Base-by-base conservation (phyloP, 1,140 invertebrate species). In the Drosophila burlai region DNA sequence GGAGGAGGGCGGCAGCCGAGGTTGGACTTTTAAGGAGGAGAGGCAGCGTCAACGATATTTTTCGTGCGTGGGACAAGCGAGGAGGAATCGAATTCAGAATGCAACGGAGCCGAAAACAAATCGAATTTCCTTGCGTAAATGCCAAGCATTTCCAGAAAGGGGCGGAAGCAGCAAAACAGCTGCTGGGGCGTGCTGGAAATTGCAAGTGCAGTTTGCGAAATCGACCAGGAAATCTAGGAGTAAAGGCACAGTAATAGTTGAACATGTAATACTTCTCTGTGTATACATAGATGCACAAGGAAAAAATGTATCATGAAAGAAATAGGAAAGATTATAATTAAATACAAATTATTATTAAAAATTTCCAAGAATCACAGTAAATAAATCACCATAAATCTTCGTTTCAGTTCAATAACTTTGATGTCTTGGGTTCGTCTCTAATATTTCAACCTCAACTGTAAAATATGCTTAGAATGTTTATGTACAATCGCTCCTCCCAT, bases 181-280 rank as follows among this genome's bases (percentile, higher is more conserved):
- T 72, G 68, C 38, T 68, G 63, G 36, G 63, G 49, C 49, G 68
- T 55, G 63, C 63, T 31, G 34, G 24, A 68, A 71, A 71, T 66
- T 13, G 49, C 49, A 66, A 46, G 31, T 50, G 49, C n/a, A 46
- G n/a, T 45, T 45, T 29, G 38, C 31, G 16, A 65, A 45, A 69
- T 52, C n/a, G 6, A 67, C 38, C 61, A 69, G 38, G 47, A 52
- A 52, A 66, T 15, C 13, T 18, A 11, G 13, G 16, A 46, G 9
- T 9, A 60, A 26, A n/a, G 9, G 7, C 7, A 40, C 31, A 62
- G 42, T 0, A 5, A 10, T 7, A 29, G 31, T 9, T 10, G 36
- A 8, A 9, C 34, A n/a, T 18, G 2, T n/a, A 36, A 6, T 11
- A 21, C 11, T 36, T 36, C 31, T 11, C 9, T 13, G 34, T 13